phyloP scores from a whole-genome alignment of 2,888 invertebrate species.

The Epinotia brunnichana region DNA sequence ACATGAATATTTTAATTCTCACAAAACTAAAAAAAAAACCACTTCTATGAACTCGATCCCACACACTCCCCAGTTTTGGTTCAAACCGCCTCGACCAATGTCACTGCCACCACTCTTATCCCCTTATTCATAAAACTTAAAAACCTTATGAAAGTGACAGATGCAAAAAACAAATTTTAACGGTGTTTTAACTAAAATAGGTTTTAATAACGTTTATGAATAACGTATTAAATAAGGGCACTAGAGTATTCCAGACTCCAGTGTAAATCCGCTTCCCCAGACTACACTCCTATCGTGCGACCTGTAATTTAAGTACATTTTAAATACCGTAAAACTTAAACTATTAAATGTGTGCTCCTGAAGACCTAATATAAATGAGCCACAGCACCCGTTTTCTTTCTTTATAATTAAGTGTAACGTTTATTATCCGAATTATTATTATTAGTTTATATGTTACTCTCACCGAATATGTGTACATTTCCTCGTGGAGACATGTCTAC shows the following conservation, averaged over 20 bases:
- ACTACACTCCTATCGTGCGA: too few species aligned
- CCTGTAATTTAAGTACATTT: too few species aligned
- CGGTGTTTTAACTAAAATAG: neutral
- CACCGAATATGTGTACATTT: constrained; percentile 17
- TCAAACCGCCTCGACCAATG: too few species aligned
- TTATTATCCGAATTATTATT: constrained; percentile 35
- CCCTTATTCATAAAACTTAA: too few species aligned
- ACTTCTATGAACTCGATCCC: neutral
- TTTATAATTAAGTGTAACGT: constrained; percentile 15
- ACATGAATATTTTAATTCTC: too few species aligned
- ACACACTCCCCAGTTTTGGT: neutral
- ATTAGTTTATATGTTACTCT: constrained; percentile 18
- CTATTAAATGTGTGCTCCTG: neutral
- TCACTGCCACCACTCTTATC: too few species aligned
- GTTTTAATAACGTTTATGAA: neutral
- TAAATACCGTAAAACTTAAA: too few species aligned
- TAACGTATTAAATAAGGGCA: neutral
- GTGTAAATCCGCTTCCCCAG: too few species aligned
- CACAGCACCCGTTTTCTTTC: neutral
- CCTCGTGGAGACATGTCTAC: neutral
- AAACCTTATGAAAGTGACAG: neutral
- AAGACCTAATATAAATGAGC: neutral
- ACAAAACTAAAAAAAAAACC: neutral
- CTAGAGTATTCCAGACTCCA: too few species aligned
- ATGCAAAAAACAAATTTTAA: too few species aligned